Evolutionary conservation across 1,140 invertebrate species (phyloP).

Genomic region (Cotesia glomerata): DNA sequence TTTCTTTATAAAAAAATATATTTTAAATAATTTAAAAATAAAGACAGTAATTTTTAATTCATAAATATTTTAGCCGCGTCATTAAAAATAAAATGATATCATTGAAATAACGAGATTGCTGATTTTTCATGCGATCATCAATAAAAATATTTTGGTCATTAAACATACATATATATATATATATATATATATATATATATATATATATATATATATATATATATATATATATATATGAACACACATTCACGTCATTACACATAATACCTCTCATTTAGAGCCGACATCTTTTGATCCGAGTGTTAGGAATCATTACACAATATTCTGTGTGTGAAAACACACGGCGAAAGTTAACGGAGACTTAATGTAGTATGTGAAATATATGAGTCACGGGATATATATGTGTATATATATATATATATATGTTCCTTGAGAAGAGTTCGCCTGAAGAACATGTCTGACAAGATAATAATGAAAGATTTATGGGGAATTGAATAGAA

Average conservation of each 20-base stretch:
- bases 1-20: no score
- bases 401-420: conserved; percentile 31
- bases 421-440: conserved; percentile 26
- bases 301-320: conserved; percentile 38
- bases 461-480: not conserved
- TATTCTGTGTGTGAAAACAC: conserved; percentile 35
- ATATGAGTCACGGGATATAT: conserved; percentile 33
- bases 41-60: no score
- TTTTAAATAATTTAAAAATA: no score
- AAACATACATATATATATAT: not conserved
- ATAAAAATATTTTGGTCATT: no score
- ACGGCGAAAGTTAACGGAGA: conserved; percentile 5
- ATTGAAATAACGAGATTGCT: no score
- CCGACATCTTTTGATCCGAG: conserved; percentile 23
- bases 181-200: not conserved
- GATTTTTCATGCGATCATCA: no score
- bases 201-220: not conserved
- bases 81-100: no score
- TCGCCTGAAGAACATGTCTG: not conserved
- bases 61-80: no score
- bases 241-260: not conserved
- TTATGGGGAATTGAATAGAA: no score
- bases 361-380: conserved; percentile 44
- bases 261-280: not conserved
- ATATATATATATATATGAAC: no score